These are phyloP conservation scores for Trematomus loennbergii DNA, from an alignment of 2,113 vertebrate genomes.

Conservation along the genomic window DNA sequence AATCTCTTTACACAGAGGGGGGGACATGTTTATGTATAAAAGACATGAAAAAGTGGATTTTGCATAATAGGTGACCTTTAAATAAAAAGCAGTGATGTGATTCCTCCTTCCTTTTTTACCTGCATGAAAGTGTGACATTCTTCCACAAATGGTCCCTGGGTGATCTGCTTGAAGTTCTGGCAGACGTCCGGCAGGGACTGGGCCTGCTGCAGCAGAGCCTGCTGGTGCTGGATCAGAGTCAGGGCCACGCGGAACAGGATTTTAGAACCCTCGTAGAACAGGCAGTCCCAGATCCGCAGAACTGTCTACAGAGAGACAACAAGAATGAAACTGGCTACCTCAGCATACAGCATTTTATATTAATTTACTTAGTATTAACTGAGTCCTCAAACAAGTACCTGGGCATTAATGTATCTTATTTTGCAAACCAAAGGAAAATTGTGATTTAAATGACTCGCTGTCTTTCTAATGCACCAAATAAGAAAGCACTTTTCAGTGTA, in stretches of 20 bases:
- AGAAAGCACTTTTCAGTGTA: background rate
- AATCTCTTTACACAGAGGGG: no score
- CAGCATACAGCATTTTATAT: no score
- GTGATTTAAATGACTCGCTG: background rate
- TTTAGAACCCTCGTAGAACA: slow-evolving; percentile 98
- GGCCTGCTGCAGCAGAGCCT: slow-evolving; percentile 89
- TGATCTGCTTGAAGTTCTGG: slow-evolving; percentile 92
- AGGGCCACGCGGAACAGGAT: slow-evolving; percentile 96
- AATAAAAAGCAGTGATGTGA: background rate
- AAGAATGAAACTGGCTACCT: background rate
- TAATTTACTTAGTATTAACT: no score
- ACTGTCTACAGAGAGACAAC: slow-evolving; percentile 87
- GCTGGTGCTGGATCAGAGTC: slow-evolving; percentile 92
- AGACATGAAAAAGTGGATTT: no score
- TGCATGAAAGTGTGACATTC: slow-evolving; percentile 95
- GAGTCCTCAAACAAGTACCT: no score
- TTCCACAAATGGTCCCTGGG: slow-evolving; percentile 87
- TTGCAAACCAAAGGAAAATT: no score
- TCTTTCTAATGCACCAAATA: background rate
- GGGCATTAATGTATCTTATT: no score
- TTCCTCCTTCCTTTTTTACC: slow-evolving; percentile 73
- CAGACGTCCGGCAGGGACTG: slow-evolving; percentile 90
- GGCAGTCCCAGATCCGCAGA: slow-evolving; percentile 95
- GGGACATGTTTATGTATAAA: no score
- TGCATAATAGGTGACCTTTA: no score